phyloP scores from a whole-genome alignment of 2,888 invertebrate species.

The Limnephilus marmoratus region DNA sequence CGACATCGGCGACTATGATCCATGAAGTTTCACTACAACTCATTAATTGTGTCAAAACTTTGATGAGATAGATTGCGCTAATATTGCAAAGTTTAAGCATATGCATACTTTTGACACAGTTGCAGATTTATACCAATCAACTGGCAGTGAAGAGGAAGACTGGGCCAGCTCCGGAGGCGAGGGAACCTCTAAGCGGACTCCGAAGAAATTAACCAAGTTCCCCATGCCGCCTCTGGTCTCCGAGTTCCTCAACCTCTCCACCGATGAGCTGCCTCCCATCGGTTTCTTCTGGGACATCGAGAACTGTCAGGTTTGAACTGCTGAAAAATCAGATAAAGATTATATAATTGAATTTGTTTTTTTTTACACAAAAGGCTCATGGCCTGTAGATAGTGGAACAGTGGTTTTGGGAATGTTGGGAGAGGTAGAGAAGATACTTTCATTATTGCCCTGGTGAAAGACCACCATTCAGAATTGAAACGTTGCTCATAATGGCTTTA shows the following conservation, averaged over 20 bases:
- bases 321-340: constrained; percentile 56
- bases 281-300: constrained; percentile 97
- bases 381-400: background rate
- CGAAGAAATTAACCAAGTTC: constrained; percentile 33
- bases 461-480: too few species aligned
- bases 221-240: constrained; percentile 61
- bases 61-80: background rate
- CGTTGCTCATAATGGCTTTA: too few species aligned
- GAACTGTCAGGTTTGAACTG: constrained; percentile 83
- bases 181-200: constrained; percentile 21
- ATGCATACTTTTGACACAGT: background rate
- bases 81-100: background rate
- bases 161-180: constrained; percentile 59
- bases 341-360: background rate
- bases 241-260: constrained; percentile 53
- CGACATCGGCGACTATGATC: too few species aligned
- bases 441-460: too few species aligned
- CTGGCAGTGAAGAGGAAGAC: constrained; percentile 57
- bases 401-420: background rate
- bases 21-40: too few species aligned
- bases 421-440: too few species aligned
- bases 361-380: background rate
- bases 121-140: constrained; percentile 59
- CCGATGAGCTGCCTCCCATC: constrained; percentile 80
- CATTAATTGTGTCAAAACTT: too few species aligned